A percentile compares a stretch with the other conserved stretches of the same genome.
phyloP scores from a whole-genome alignment of 2,888 invertebrate genomes.

The Listrodromus nycthemerus region DNA sequence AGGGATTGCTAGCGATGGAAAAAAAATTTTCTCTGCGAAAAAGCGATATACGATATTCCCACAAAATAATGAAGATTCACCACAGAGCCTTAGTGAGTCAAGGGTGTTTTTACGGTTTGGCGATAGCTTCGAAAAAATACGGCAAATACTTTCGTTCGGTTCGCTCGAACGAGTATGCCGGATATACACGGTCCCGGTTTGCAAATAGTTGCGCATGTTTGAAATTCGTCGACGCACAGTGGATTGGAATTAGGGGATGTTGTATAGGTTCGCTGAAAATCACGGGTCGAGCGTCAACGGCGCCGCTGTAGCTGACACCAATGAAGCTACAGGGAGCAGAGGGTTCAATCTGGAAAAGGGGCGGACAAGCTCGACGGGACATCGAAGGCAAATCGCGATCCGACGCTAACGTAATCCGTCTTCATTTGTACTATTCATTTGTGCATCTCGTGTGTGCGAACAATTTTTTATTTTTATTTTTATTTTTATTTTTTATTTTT shows the following conservation, averaged over 20 bases:
- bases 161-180: background rate
- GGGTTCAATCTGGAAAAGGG: constrained; percentile 27
- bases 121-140: background rate
- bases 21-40: no score
- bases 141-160: background rate
- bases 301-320: background rate
- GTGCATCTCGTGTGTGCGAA: constrained; percentile 45
- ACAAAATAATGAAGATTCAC: no score
- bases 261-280: constrained; percentile 10
- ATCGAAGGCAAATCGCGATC: constrained; percentile 64
- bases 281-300: background rate
- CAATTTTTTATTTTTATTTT: background rate
- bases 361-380: constrained; percentile 41
- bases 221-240: constrained; percentile 11
- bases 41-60: no score
- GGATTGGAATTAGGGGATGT: constrained; percentile 34
- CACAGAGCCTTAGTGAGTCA: no score
- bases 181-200: background rate
- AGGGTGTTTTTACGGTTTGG: no score
- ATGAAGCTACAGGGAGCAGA: constrained; percentile 23
- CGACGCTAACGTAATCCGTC: constrained; percentile 72
- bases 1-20: constrained; percentile 27
- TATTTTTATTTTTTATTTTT: background rate
- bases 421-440: constrained; percentile 74
- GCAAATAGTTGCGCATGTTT: constrained; percentile 15